Conservation (phyloP, 2,888 invertebrate species). For the Pseudoips prasinana region DNA sequence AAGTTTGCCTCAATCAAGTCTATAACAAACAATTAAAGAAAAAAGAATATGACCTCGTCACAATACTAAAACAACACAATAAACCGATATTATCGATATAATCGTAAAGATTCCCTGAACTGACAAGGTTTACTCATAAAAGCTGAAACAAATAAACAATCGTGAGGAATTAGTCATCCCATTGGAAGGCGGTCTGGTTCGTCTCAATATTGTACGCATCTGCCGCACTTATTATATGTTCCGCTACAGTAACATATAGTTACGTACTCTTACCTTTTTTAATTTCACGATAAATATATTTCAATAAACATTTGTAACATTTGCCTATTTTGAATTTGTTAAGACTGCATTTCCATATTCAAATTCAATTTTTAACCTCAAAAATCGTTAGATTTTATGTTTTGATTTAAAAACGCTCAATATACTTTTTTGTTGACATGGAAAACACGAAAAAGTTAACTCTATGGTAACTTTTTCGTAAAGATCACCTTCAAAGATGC, state of each 20-base stretch:
- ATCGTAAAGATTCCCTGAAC: slow-evolving; percentile 39
- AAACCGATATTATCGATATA: slow-evolving; percentile 33
- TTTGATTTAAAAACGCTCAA: slow-evolving; percentile 19
- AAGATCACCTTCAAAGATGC: slow-evolving; percentile 27
- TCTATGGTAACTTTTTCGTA: slow-evolving; percentile 27
- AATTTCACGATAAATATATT: no score
- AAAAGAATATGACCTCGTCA: no score
- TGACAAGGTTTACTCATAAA: slow-evolving; percentile 65
- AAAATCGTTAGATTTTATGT: neutral
- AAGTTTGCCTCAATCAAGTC: no score
- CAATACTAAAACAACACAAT: no score
- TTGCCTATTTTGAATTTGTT: no score
- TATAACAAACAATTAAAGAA: no score
- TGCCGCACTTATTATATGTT: slow-evolving; percentile 34
- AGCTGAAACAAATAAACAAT: slow-evolving; percentile 62
- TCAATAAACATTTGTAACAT: no score
- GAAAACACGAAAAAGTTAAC: no score
- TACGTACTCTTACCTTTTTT: no score
- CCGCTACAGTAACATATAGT: slow-evolving; percentile 7
- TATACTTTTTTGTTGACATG: slow-evolving; percentile 20
- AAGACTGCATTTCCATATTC: no score
- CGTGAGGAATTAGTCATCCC: slow-evolving; percentile 45
- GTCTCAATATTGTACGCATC: slow-evolving; percentile 55
- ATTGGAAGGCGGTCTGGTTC: slow-evolving; percentile 51
- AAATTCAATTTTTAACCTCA: no score